phyloP scores from a whole-genome alignment of 2,797 vertebrate species.

The Protonibea diacanthus region DNA sequence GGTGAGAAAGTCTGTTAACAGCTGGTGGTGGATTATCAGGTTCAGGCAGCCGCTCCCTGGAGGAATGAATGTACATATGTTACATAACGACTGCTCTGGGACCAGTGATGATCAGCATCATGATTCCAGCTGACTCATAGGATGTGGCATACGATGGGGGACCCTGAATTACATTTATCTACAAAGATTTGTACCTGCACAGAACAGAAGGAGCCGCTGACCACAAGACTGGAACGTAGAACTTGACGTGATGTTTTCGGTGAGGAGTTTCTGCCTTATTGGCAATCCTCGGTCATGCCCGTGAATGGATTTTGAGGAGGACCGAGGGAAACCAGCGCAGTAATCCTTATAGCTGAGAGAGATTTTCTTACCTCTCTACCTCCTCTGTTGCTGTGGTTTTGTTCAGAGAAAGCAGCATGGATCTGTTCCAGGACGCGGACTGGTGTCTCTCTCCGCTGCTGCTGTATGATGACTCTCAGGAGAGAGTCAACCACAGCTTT shows the following conservation, averaged over 20 bases:
- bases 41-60: conserved; percentile 37
- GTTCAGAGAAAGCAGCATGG: conserved; percentile 63
- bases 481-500: conserved; percentile 55
- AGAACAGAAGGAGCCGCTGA: not conserved
- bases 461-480: conserved; percentile 34
- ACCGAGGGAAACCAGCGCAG: conserved; percentile 2
- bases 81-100: conserved; percentile 45
- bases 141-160: conserved; percentile 28
- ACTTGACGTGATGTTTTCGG: conserved; percentile 10
- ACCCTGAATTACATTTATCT: not conserved
- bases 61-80: conserved; percentile 39
- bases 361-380: not conserved
- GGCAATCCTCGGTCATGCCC: not conserved
- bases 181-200: not conserved
- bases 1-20: conserved; percentile 59
- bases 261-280: conserved; percentile 11
- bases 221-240: conserved; percentile 1
- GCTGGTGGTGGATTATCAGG: conserved; percentile 50
- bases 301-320: conserved; percentile 41
- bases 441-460: conserved; percentile 61
- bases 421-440: conserved; percentile 55
- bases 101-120: conserved; percentile 35
- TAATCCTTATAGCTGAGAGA: not conserved
- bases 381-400: not conserved
- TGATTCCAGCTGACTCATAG: conserved; percentile 53